A percentile compares a stretch with the other conserved stretches of the same genome.
Conservation (phyloP, 2,888 invertebrate species). For the Clitarchus hookeri region DNA sequence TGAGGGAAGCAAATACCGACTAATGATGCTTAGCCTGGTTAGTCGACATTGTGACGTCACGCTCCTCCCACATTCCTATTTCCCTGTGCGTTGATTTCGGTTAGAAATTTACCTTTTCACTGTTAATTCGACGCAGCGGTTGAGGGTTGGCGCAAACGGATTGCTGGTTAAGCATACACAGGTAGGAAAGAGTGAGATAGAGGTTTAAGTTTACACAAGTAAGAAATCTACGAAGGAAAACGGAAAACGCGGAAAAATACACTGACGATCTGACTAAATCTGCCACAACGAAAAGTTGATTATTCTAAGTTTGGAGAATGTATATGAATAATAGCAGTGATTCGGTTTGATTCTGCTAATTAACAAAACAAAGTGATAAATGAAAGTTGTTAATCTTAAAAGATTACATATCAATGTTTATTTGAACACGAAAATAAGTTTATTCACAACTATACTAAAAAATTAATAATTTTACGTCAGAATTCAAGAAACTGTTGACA, state of each 20-base stretch:
- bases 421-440: no score
- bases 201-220: slow-evolving; percentile 23
- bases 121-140: slow-evolving; percentile 25
- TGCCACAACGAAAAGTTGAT: background rate
- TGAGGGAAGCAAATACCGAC: slow-evolving; percentile 41
- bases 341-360: no score
- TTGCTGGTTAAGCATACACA: slow-evolving; percentile 21
- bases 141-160: slow-evolving; percentile 15
- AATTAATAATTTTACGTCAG: no score
- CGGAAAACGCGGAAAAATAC: background rate
- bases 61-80: slow-evolving; percentile 27
- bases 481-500: no score
- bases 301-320: background rate
- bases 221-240: slow-evolving; percentile 17
- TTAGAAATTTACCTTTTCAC: slow-evolving; percentile 25
- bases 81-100: slow-evolving; percentile 24
- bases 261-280: background rate
- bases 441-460: no score
- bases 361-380: no score
- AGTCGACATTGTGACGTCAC: slow-evolving; percentile 34
- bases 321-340: background rate
- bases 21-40: slow-evolving; percentile 41
- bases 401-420: no score
- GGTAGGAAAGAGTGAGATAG: slow-evolving; percentile 10
- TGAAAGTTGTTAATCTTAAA: no score